A percentile compares a stretch with the other conserved stretches of the same genome.
These are phyloP conservation scores for Poecile montanus DNA, from an alignment of 2,797 vertebrate species.

Conservation along the genomic window DNA sequence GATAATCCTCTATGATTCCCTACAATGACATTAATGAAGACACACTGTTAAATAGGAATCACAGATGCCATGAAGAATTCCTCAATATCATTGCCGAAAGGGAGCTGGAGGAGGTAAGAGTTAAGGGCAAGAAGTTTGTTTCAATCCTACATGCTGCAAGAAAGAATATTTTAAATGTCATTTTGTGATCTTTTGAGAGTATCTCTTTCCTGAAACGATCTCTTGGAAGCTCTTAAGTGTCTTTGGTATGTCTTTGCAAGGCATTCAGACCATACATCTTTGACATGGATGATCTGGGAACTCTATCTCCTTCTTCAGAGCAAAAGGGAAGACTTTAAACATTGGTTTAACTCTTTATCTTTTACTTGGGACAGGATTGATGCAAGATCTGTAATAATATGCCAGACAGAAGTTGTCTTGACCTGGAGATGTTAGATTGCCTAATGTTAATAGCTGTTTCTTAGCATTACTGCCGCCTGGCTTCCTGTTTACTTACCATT, in stretches of 20 bases:
- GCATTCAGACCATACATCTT: background rate
- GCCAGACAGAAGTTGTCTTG: background rate
- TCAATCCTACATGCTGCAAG: background rate
- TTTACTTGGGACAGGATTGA: background rate
- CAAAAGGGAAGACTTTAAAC: background rate
- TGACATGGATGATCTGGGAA: background rate
- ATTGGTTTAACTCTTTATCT: background rate
- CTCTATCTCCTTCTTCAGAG: background rate
- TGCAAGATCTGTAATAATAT: background rate
- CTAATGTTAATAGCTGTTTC: background rate
- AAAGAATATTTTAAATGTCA: background rate
- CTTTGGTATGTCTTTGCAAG: background rate
- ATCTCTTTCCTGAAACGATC: background rate
- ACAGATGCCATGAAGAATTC: slow-evolving; percentile 41
- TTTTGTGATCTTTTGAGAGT: background rate
- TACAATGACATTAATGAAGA: slow-evolving; percentile 5
- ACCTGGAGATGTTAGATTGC: background rate
- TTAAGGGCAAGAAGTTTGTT: background rate
- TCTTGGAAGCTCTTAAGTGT: background rate
- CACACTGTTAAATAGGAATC: slow-evolving; percentile 50
- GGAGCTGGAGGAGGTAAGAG: background rate
- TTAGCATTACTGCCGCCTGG: background rate
- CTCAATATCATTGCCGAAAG: slow-evolving; percentile 4
- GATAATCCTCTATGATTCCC: background rate
- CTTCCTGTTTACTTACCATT: background rate